A percentile compares a stretch with the other conserved stretches of the same genome.
Evolutionary conservation across 2,113 vertebrate species (phyloP).

Genomic region (Alethe diademata): DNA sequence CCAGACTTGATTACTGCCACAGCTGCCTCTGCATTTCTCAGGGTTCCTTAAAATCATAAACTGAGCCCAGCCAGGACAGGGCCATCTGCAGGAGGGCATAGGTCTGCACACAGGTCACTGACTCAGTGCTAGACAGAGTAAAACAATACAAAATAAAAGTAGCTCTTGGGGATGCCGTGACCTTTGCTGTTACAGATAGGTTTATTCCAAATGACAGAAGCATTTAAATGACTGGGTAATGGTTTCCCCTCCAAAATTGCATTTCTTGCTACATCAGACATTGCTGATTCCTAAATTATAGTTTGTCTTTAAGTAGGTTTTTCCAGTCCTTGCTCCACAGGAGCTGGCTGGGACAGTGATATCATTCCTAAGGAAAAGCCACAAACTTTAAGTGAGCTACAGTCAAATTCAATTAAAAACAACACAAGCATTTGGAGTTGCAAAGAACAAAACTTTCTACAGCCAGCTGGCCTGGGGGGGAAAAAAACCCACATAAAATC

Average conservation of each 20-base stretch:
- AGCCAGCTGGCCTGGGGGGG: background rate
- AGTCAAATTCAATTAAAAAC: slow-evolving; percentile 5
- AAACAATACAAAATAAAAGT: background rate
- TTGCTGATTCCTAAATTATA: slow-evolving; percentile 40
- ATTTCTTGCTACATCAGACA: slow-evolving; percentile 25
- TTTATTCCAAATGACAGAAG: slow-evolving; percentile 18
- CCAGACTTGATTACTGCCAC: background rate
- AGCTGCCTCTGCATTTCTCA: background rate
- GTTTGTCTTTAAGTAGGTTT: slow-evolving; percentile 6
- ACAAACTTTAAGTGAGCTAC: background rate
- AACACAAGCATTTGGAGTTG: background rate
- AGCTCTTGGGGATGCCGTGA: background rate
- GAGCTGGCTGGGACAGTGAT: background rate
- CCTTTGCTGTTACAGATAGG: background rate
- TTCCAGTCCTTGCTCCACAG: slow-evolving; percentile 9
- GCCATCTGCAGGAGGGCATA: background rate
- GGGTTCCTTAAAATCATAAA: background rate
- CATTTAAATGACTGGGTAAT: slow-evolving; percentile 13
- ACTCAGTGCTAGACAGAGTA: background rate
- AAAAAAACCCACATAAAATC: background rate
- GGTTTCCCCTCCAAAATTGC: slow-evolving; percentile 6
- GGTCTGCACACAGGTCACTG: background rate
- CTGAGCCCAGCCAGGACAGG: slow-evolving; percentile 10
- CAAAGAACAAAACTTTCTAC: slow-evolving; percentile 12
- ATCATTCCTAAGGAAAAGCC: slow-evolving; percentile 30